Conservation (phyloP, 2,888 invertebrate genomes). For the Drosophila sordidula region DNA sequence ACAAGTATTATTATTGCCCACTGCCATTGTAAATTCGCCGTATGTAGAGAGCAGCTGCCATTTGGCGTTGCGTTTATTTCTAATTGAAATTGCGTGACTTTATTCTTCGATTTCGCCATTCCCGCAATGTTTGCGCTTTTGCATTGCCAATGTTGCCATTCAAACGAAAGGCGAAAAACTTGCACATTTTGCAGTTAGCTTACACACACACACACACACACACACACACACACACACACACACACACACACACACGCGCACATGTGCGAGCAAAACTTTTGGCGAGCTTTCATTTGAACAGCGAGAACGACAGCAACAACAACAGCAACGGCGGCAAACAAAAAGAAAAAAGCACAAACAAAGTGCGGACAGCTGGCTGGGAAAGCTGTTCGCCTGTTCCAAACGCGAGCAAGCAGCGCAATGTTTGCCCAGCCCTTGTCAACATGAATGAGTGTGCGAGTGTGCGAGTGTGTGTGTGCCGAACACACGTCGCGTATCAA, state of each 20-base stretch:
- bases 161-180: conserved; percentile 36
- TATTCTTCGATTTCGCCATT: conserved; percentile 72
- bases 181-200: conserved; percentile 53
- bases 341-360: conserved; percentile 23
- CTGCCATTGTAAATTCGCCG: conserved; percentile 39
- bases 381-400: conserved; percentile 63
- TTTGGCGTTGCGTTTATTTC: conserved; percentile 58
- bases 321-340: conserved; percentile 23
- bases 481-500: conserved; percentile 12
- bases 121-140: conserved; percentile 27
- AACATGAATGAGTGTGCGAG: conserved; percentile 1
- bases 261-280: conserved; percentile 29
- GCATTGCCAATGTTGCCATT: conserved; percentile 47
- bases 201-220: conserved; percentile 13
- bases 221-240: conserved; percentile 22
- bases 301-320: conserved; percentile 22
- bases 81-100: conserved; percentile 80
- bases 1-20: conserved; percentile 63
- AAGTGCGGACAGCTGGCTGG: conserved; percentile 17
- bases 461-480: conserved; percentile 1
- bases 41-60: conserved; percentile 30
- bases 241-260: conserved; percentile 1
- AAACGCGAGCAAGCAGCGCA: conserved; percentile 75
- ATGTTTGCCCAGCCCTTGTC: conserved; percentile 75
- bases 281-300: conserved; percentile 56